Evolutionary conservation across 2,797 vertebrate genomes (phyloP).

Genomic region (Spheniscus humboldti): DNA sequence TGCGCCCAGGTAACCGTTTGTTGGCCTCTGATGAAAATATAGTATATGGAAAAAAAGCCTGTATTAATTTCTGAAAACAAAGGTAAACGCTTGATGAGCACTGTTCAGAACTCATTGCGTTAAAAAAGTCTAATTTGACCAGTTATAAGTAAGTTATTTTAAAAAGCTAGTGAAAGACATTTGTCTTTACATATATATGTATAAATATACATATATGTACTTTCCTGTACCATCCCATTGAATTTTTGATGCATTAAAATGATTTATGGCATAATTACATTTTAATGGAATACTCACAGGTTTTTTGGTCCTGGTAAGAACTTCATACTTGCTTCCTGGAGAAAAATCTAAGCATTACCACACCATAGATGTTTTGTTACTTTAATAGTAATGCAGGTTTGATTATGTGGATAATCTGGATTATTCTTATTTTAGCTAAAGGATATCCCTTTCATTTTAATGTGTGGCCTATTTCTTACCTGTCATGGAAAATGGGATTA

Average conservation of each 20-base stretch:
- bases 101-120: not conserved
- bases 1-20: not conserved
- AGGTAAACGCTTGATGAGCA: not conserved
- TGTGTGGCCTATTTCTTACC: not conserved
- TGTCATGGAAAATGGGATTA: constrained; percentile 11
- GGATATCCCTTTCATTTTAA: constrained; percentile 18
- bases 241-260: not conserved
- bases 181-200: not conserved
- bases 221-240: not conserved
- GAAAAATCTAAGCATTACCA: not conserved
- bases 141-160: not conserved
- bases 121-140: not conserved
- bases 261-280: not conserved
- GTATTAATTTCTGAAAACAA: not conserved
- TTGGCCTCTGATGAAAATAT: not conserved
- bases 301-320: not conserved
- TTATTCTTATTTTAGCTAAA: not conserved
- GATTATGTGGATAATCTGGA: constrained; percentile 1
- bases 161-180: not conserved
- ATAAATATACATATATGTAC: not conserved
- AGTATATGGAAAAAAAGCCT: not conserved
- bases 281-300: not conserved
- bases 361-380: not conserved
- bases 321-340: not conserved
- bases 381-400: not conserved